Percentiles rank a stretch among this genome's conserved stretches.
Evolutionary conservation across 2,888 invertebrate species (phyloP).

Genomic region (Lacanobia wlatinum): DNA sequence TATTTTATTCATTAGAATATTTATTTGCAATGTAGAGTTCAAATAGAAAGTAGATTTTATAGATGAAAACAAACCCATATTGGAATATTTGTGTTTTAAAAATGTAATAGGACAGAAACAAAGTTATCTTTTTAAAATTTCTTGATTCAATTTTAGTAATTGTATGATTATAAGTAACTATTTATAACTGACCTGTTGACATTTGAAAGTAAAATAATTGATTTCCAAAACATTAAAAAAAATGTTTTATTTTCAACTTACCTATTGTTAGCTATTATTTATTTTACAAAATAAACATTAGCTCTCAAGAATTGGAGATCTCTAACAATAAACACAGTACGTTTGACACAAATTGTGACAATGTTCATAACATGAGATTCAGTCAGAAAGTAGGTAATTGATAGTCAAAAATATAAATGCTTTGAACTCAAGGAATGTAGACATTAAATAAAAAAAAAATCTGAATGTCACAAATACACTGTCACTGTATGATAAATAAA

Average conservation of each 20-base stretch:
- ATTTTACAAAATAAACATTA: not conserved
- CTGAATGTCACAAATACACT: slow-evolving; percentile 86
- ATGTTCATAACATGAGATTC: slow-evolving; percentile 26
- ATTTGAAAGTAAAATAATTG: slow-evolving; percentile 18
- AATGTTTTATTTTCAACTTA: slow-evolving; percentile 39
- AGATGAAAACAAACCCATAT: not conserved
- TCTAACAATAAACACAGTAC: not conserved
- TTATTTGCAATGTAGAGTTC: not conserved
- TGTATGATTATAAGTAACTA: not conserved
- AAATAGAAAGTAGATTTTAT: not conserved
- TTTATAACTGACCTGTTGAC: not conserved
- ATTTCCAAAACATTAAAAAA: slow-evolving; percentile 2
- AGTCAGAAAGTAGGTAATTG: not conserved
- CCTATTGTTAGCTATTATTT: not conserved
- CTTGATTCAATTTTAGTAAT: no score
- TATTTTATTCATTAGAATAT: not conserved
- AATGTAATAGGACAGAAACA: not conserved
- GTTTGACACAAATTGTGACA: slow-evolving; percentile 17
- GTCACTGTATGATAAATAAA: slow-evolving; percentile 90
- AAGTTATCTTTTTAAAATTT: not conserved
- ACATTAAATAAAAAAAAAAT: slow-evolving; percentile 3
- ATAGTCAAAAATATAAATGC: slow-evolving; percentile 27
- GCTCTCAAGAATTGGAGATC: not conserved
- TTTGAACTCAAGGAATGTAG: slow-evolving; percentile 42
- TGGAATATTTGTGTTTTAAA: not conserved